Percentiles rank a stretch among this genome's conserved stretches.
Evolutionary conservation across 2,113 vertebrate species (phyloP).

Genomic region (Euleptes europaea): DNA sequence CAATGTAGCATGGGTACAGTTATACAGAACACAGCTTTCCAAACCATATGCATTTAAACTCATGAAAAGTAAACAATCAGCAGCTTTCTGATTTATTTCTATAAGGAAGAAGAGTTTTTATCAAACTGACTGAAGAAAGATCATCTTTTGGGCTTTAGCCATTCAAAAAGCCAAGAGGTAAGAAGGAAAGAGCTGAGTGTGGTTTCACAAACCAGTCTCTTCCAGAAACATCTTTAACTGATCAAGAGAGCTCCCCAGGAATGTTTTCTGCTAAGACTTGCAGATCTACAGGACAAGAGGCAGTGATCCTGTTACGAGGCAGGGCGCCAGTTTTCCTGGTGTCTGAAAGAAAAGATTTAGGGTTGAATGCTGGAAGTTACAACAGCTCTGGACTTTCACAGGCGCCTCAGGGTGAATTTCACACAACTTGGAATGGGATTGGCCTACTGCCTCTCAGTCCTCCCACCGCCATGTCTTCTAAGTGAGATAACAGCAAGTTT

Average conservation of each 20-base stretch:
- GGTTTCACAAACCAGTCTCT: slow-evolving; percentile 20
- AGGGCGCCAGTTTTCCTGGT: slow-evolving; percentile 34
- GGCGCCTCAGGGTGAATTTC: background rate
- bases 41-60: background rate
- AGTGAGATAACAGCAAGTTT: slow-evolving; percentile 9
- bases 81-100: background rate
- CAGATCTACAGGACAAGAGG: slow-evolving; percentile 36
- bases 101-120: background rate
- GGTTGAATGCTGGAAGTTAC: slow-evolving; percentile 21
- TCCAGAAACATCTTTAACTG: slow-evolving; percentile 49
- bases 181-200: background rate
- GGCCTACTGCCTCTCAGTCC: background rate
- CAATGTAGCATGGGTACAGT: no score
- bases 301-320: background rate
- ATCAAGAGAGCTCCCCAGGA: slow-evolving; percentile 38
- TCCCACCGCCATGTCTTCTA: slow-evolving; percentile 1
- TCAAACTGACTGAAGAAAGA: background rate
- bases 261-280: slow-evolving; percentile 6
- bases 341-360: slow-evolving; percentile 8
- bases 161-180: background rate
- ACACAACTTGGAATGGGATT: background rate
- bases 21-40: background rate
- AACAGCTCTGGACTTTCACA: background rate
- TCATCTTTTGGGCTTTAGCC: background rate
- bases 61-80: background rate